These are phyloP conservation scores for Carposina sasakii DNA, from an alignment of 1,140 invertebrate species.

Conservation along the genomic window DNA sequence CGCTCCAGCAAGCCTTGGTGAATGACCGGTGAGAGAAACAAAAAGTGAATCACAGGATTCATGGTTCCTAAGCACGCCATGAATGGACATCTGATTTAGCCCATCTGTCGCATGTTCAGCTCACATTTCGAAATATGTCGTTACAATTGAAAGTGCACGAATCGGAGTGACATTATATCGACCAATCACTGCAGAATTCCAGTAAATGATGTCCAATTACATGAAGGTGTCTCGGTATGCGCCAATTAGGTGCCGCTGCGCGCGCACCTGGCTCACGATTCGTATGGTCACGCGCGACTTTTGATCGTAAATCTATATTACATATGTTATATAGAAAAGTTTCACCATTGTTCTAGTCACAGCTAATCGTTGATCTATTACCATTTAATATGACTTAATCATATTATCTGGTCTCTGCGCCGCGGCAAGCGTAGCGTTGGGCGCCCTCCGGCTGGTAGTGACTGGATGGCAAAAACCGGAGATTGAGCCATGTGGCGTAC, in stretches of 20 bases:
- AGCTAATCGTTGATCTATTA: too few relatives aligned
- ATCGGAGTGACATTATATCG: constrained; percentile 16
- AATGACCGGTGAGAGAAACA: constrained; percentile 61
- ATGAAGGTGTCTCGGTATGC: constrained; percentile 49
- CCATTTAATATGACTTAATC: too few relatives aligned
- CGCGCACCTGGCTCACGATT: constrained; percentile 58
- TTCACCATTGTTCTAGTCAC: too few relatives aligned
- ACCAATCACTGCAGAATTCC: constrained; percentile 50
- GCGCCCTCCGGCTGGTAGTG: too few relatives aligned
- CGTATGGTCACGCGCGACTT: constrained; percentile 34
- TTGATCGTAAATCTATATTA: constrained; percentile 38
- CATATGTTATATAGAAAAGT: too few relatives aligned
- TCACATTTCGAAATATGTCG: too few relatives aligned
- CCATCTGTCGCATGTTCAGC: constrained; percentile 20
- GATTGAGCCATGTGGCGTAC: too few relatives aligned
- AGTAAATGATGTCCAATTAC: constrained; percentile 62
- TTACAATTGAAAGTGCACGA: not conserved
- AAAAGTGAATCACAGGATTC: constrained; percentile 65
- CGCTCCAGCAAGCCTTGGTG: constrained; percentile 55
- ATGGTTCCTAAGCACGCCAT: constrained; percentile 50
- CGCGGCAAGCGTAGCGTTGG: too few relatives aligned
- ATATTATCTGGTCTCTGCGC: too few relatives aligned
- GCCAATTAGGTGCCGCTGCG: constrained; percentile 54
- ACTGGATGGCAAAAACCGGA: too few relatives aligned
- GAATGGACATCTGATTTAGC: constrained; percentile 39